A percentile compares a stretch with the other conserved stretches of the same genome.
Evolutionary conservation across 2,113 vertebrate species (phyloP).

Genomic region (Phoenicopterus ruber): DNA sequence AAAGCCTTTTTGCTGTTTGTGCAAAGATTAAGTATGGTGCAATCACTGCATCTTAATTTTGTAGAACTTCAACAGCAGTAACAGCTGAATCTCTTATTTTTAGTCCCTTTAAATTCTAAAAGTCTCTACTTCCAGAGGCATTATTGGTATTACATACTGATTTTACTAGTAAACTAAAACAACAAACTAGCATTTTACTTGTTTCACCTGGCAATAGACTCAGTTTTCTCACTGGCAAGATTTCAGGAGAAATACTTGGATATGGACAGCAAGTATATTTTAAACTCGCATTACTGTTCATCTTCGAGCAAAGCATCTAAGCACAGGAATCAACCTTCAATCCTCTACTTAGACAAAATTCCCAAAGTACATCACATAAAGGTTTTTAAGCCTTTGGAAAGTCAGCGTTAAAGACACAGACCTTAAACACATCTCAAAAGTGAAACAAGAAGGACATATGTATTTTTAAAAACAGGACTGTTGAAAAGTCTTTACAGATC

Average conservation of each 20-base stretch:
- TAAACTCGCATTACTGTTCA: background rate
- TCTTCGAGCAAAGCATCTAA: background rate
- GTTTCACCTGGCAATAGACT: background rate
- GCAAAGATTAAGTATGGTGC: background rate
- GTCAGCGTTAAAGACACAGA: background rate
- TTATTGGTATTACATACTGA: background rate
- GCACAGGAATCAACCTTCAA: background rate
- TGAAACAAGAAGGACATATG: background rate
- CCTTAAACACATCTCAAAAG: background rate
- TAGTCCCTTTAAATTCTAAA: background rate
- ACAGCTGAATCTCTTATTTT: background rate
- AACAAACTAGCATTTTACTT: background rate
- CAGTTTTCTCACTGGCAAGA: background rate
- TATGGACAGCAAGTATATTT: background rate
- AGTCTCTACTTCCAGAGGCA: background rate
- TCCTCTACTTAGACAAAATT: background rate
- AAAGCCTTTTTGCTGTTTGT: background rate
- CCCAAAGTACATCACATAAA: background rate
- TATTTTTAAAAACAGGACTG: background rate
- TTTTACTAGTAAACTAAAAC: background rate
- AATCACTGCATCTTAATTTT: background rate
- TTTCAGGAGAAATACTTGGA: background rate
- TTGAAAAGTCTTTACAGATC: background rate
- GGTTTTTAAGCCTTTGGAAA: background rate
- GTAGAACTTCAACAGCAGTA: background rate